These are phyloP conservation scores for Typhlichthys eigenmanni DNA, from an alignment of 2,797 vertebrate genomes.

Conservation along the genomic window DNA sequence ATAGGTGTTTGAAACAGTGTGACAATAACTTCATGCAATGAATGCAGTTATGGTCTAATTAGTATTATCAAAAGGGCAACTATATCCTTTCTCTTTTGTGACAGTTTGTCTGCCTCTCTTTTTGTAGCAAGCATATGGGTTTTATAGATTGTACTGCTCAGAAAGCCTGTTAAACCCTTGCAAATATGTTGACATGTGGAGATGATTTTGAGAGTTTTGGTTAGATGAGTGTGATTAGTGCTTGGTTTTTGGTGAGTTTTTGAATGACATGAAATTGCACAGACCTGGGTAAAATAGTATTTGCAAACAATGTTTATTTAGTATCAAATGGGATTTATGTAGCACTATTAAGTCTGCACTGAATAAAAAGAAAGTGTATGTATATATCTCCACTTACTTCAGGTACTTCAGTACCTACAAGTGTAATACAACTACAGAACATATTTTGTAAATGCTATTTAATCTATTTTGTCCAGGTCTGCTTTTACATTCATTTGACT, in stretches of 20 bases:
- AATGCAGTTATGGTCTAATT: constrained; percentile 54
- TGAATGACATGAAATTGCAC: constrained; percentile 16
- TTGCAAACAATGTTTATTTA: constrained; percentile 39
- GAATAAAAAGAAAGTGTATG: too few relatives aligned
- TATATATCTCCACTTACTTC: too few relatives aligned
- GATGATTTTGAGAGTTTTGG: constrained; percentile 50
- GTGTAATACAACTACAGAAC: constrained; percentile 1
- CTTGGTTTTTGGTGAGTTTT: constrained; percentile 12
- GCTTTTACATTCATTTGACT: constrained; percentile 32
- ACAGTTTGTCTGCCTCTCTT: constrained; percentile 60
- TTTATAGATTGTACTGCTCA: constrained; percentile 61
- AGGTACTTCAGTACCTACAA: background rate
- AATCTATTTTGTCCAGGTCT: constrained; percentile 61
- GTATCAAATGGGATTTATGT: constrained; percentile 5
- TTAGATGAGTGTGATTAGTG: constrained; percentile 42
- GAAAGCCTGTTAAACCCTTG: constrained; percentile 54
- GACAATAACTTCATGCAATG: constrained; percentile 48
- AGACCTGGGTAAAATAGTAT: constrained; percentile 54
- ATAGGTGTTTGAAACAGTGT: constrained; percentile 50
- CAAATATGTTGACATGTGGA: constrained; percentile 51
- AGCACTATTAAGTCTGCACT: too few relatives aligned
- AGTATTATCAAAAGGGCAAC: constrained; percentile 37
- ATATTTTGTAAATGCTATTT: constrained; percentile 53
- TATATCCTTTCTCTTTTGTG: constrained; percentile 37
- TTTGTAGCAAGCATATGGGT: constrained; percentile 62